A percentile compares a stretch with the other conserved stretches of the same genome.
phyloP scores from a whole-genome alignment of 2,113 vertebrate genomes.

The Cathartes aura region DNA sequence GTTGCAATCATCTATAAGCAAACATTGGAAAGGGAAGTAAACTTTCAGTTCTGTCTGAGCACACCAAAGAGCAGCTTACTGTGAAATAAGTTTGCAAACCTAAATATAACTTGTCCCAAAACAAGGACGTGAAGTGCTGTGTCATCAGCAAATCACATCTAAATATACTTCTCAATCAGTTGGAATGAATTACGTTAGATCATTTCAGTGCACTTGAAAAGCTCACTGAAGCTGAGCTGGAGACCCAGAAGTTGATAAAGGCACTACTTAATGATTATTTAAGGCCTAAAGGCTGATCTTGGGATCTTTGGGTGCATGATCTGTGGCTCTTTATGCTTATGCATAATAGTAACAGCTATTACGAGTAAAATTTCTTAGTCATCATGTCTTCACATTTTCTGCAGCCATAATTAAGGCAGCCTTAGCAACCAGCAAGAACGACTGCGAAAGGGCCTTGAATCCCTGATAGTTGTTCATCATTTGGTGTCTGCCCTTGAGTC shows the following conservation, averaged over 20 bases:
- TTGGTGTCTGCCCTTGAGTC: neutral
- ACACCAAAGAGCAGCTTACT: neutral
- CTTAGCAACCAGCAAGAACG: neutral
- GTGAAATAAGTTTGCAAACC: slow-evolving; percentile 35
- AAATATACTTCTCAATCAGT: slow-evolving; percentile 11
- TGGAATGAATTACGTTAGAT: neutral
- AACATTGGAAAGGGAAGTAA: neutral
- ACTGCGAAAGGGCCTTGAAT: neutral
- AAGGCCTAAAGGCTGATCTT: neutral
- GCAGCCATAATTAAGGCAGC: neutral
- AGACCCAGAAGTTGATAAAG: neutral
- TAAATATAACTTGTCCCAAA: slow-evolving; percentile 53
- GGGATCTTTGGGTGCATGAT: neutral
- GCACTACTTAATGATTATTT: neutral
- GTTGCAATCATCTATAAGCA: neutral
- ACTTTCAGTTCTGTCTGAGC: neutral
- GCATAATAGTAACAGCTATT: neutral
- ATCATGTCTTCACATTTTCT: neutral
- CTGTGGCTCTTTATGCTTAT: neutral
- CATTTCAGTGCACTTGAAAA: slow-evolving; percentile 3
- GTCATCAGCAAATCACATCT: slow-evolving; percentile 19
- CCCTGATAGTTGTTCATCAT: neutral
- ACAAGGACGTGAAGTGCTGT: neutral
- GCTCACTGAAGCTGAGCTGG: neutral
- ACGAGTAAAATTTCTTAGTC: neutral